Base-by-base conservation (phyloP, 2,888 invertebrate genomes). In the Schizaphis graminum region DNA sequence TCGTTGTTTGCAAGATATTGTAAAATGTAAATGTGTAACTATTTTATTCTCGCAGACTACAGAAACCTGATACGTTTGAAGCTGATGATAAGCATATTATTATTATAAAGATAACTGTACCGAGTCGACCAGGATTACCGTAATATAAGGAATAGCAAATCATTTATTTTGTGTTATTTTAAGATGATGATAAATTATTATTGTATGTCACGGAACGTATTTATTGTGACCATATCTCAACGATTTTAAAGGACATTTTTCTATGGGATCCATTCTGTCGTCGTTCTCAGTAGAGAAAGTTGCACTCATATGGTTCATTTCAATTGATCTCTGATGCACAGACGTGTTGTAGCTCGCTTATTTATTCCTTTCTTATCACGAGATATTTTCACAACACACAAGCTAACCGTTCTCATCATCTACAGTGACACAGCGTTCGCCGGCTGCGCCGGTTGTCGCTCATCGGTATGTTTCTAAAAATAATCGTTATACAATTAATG, bases 131-230 rank as follows among this genome's bases (percentile, higher is more conserved):
- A 92, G 92, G 77, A 93, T 93, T 49, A 93, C 92, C 92, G n/a
- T n/a, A n/a, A 89, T 77, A 93, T 53, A 93, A 93, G 92, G 92
- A 89, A 77, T 89, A 88, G 77, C 53, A 77, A 93, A 92, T 47
- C 21, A 16, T 84, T 35, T 84, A 53, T 53, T 61, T 89, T 13
- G 28, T 61, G n/a, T 57, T 61, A 89, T 57, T 89, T 89, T 28
- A 61, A 89, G 61, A 28, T 47, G 24, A 88, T 88, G 86, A 47
- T 44, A 44, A 44, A 47, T 44, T 28, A 86, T 28, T 28, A 86
- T 86, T 86, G 41, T 85, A 44, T 44, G 85, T 85, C 85, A 35
- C 21, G 77, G 21, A 21, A 26, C 35, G 7, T n/a, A 67, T n/a
- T 77, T 77, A n/a, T 77, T 67, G 13, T n/a, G 35, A 2, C 8